These are phyloP conservation scores for Triplophysa bombifrons DNA, from an alignment of 2,797 vertebrate species.

Conservation along the genomic window DNA sequence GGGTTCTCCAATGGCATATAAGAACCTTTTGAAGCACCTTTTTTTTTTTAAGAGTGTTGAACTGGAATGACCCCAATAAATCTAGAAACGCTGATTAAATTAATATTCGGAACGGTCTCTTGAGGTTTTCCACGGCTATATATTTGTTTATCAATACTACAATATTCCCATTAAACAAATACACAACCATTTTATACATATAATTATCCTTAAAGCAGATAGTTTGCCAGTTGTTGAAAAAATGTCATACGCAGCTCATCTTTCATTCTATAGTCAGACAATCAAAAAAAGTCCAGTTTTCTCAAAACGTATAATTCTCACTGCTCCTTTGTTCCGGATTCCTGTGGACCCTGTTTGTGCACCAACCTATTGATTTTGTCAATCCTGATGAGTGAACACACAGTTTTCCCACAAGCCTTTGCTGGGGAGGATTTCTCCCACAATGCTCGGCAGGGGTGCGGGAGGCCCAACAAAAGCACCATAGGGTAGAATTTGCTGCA, in stretches of 20 bases:
- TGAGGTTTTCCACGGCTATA: no score
- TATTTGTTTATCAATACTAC: no score
- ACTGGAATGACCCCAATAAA: no score
- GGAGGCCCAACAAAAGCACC: conserved; percentile 69
- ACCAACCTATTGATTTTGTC: conserved; percentile 78
- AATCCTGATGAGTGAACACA: conserved; percentile 75
- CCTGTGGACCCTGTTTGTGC: conserved; percentile 76
- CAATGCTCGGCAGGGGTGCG: conserved; percentile 73
- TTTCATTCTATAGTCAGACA: neutral
- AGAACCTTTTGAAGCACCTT: no score
- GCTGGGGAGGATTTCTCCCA: conserved; percentile 77
- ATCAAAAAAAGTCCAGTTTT: neutral
- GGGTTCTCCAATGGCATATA: no score
- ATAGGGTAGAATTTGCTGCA: conserved; percentile 62
- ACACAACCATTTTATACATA: no score
- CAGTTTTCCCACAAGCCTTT: conserved; percentile 81
- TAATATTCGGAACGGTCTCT: no score
- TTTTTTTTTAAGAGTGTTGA: no score
- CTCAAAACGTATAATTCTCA: conserved; percentile 62
- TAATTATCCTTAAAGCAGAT: no score
- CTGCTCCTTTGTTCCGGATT: conserved; percentile 71
- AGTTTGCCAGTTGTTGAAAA: neutral
- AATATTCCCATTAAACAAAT: no score
- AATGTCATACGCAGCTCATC: neutral
- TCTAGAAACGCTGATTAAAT: no score